phyloP scores from a whole-genome alignment of 2,888 invertebrate species.

The Ypsolopha scabrella region DNA sequence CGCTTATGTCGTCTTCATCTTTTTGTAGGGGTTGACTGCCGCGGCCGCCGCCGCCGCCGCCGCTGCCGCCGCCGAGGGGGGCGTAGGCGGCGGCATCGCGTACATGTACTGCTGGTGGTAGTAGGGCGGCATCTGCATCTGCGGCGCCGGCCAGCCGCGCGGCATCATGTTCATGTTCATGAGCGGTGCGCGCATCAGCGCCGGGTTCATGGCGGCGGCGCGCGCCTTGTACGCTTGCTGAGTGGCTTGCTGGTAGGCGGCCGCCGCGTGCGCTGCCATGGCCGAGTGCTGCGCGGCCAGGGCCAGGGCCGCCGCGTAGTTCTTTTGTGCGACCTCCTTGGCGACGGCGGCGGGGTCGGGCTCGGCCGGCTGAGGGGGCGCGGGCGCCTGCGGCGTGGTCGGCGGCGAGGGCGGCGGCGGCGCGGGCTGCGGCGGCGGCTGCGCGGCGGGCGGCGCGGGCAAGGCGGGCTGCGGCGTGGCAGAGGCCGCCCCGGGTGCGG shows the following conservation, averaged over 20 bases:
- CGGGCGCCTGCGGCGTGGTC: conserved; percentile 22
- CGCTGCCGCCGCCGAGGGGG: conserved; percentile 41
- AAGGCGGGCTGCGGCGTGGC: conserved; percentile 61
- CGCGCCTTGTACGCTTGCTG: conserved; percentile 77
- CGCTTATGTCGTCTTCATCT: conserved; percentile 87
- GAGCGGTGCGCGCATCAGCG: conserved; percentile 50
- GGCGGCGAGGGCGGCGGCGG: conserved; percentile 14
- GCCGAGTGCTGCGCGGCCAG: conserved; percentile 61
- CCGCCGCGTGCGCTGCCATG: conserved; percentile 59
- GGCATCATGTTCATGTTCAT: conserved; percentile 36
- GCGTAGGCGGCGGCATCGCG: conserved; percentile 62
- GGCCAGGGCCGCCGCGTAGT: conserved; percentile 77
- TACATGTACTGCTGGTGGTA: conserved; percentile 66
- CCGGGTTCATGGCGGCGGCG: conserved; percentile 64
- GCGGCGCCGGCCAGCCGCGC: conserved; percentile 51
- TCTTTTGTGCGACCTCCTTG: conserved; percentile 87
- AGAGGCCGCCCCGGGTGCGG: conserved; percentile 24
- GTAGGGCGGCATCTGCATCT: conserved; percentile 60
- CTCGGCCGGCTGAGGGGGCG: conserved; percentile 30
- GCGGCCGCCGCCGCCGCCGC: conserved; percentile 47
- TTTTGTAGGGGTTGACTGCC: conserved; percentile 85
- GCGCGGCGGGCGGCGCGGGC: conserved; percentile 22
- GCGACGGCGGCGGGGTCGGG: conserved; percentile 77
- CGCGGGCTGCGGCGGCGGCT: conserved; percentile 11
- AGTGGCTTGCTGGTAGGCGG: conserved; percentile 59